Percentiles rank a stretch among this genome's conserved stretches.
phyloP scores from a whole-genome alignment of 2,797 vertebrate genomes.

The Clarias pachynema region DNA sequence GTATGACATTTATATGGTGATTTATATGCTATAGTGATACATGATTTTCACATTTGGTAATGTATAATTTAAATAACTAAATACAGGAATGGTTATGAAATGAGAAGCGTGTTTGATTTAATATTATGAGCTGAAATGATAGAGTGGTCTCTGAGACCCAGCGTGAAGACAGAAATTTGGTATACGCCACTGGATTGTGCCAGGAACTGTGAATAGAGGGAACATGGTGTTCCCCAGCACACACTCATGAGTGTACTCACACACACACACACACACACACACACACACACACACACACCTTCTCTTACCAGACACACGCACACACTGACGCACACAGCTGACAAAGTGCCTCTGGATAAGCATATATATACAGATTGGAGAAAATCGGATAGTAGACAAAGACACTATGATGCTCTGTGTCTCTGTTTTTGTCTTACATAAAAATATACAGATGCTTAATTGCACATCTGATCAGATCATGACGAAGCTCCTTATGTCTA shows the following conservation, averaged over 20 bases:
- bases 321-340: constrained; percentile 21
- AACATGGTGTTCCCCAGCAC: constrained; percentile 78
- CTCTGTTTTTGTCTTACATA: neutral
- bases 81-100: neutral
- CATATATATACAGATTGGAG: constrained; percentile 18
- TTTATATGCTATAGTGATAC: neutral
- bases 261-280: constrained; percentile 35
- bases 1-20: neutral
- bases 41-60: constrained; percentile 11
- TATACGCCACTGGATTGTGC: constrained; percentile 70
- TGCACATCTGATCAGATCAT: neutral
- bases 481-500: neutral
- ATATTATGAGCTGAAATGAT: constrained; percentile 36
- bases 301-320: constrained; percentile 31
- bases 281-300: constrained; percentile 40
- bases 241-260: constrained; percentile 53
- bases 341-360: constrained; percentile 18
- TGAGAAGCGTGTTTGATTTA: constrained; percentile 21
- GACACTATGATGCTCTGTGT: neutral
- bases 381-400: constrained; percentile 7
- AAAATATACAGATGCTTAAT: constrained; percentile 11
- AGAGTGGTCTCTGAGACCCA: constrained; percentile 40
- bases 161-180: constrained; percentile 64
- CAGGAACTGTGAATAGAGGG: constrained; percentile 78
- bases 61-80: neutral